Conservation (phyloP, 2,113 vertebrate genomes). For the Acrocephalus arundinaceus region DNA sequence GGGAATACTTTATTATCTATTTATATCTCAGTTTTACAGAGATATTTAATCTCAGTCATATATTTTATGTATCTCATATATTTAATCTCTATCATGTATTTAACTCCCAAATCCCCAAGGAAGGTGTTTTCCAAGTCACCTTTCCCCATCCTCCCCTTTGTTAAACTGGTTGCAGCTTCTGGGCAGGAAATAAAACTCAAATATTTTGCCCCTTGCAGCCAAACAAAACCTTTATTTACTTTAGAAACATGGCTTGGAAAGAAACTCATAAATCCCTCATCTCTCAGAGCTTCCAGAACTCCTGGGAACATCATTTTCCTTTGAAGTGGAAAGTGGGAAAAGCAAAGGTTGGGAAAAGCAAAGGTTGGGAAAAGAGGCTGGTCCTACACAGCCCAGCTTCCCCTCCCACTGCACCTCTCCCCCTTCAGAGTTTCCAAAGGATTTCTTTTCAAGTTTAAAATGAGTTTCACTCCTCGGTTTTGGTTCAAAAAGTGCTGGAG, state of each 20-base stretch:
- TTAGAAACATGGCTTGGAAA: neutral
- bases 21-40: neutral
- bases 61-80: neutral
- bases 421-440: neutral
- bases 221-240: neutral
- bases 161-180: neutral
- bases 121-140: neutral
- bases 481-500: neutral
- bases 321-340: neutral
- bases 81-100: neutral
- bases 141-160: neutral
- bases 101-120: neutral
- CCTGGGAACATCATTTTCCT: neutral
- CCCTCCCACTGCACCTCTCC: neutral
- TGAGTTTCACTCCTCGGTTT: rapidly evolving
- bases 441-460: neutral
- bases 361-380: neutral
- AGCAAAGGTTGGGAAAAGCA: neutral
- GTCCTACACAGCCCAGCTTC: neutral
- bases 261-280: neutral
- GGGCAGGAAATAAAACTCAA: neutral
- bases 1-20: neutral
- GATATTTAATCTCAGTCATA: neutral
- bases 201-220: neutral
- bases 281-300: neutral